phyloP scores from a whole-genome alignment of 2,888 invertebrate genomes.

The Protodeltote pygarga region DNA sequence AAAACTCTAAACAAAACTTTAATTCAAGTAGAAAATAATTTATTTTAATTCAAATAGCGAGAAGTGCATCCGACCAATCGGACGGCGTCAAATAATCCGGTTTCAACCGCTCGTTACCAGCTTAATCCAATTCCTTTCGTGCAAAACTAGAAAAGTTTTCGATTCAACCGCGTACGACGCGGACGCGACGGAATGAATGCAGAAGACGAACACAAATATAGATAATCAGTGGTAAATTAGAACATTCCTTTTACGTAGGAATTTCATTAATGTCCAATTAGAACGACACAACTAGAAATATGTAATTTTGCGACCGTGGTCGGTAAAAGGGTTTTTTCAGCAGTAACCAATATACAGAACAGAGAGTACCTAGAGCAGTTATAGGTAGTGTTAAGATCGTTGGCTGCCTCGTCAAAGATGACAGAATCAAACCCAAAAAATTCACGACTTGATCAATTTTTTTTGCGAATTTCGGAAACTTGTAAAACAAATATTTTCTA shows the following conservation, averaged over 20 bases:
- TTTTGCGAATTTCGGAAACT: no score
- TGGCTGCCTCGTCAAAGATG: no score
- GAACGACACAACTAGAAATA: conserved; percentile 17
- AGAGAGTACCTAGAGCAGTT: no score
- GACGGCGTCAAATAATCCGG: conserved; percentile 51
- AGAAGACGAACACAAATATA: conserved; percentile 32
- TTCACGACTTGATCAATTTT: no score
- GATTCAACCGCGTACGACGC: conserved; percentile 47
- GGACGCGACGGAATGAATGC: conserved; percentile 42
- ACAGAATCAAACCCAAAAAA: no score
- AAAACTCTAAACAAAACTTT: conserved; percentile 36
- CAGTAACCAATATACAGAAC: no score
- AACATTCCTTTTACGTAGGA: conserved; percentile 32
- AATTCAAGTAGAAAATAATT: conserved; percentile 40
- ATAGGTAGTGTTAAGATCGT: no score
- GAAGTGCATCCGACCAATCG: conserved; percentile 46
- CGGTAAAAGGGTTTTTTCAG: no score
- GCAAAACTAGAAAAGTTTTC: conserved; percentile 56
- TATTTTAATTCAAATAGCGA: conserved; percentile 47
- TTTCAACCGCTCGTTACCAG: conserved; percentile 46
- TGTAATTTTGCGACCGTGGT: conserved; percentile 17
- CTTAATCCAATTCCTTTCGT: conserved; percentile 57
- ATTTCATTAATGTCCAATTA: conserved; percentile 35
- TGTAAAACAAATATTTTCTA: no score
- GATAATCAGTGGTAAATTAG: conserved; percentile 47